Percentiles rank a stretch among this genome's conserved stretches.
Conservation (phyloP, 2,113 vertebrate species). For the Microcebus tavaratra region DNA sequence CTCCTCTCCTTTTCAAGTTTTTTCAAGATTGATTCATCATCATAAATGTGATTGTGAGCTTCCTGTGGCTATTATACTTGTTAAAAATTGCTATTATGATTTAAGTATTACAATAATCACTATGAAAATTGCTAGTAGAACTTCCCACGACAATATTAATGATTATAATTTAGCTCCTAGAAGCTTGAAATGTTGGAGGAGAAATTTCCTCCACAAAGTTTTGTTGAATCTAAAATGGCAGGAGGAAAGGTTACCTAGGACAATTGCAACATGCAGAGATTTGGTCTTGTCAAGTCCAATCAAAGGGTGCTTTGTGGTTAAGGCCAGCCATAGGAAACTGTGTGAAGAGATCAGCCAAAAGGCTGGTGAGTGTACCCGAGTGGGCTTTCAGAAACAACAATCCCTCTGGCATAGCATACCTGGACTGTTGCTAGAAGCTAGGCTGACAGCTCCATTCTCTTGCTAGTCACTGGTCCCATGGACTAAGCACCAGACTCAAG, state of each 20-base stretch:
- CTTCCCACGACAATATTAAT: neutral
- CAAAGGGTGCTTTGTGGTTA: neutral
- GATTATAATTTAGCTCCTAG: slow-evolving; percentile 8
- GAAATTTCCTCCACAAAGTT: neutral
- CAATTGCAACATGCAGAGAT: neutral
- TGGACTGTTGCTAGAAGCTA: neutral
- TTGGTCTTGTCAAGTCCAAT: neutral
- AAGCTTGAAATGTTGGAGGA: neutral
- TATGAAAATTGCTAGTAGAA: neutral
- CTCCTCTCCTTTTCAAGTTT: neutral
- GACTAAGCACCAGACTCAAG: neutral
- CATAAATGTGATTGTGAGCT: neutral
- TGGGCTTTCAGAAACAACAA: neutral
- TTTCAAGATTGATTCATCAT: neutral
- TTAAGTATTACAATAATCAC: neutral
- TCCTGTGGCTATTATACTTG: neutral
- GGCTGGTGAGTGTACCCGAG: neutral
- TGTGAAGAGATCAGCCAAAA: neutral
- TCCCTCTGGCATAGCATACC: neutral
- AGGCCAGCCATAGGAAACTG: neutral
- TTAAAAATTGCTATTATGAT: neutral
- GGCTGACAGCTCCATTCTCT: neutral
- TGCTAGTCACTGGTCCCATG: neutral
- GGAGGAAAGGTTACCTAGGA: neutral
- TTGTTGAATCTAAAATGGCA: neutral